Evolutionary conservation across 1,140 invertebrate species (phyloP), one percentile per base, ranked within the genome.

Genomic region (Scylla paramamosain): DNA sequence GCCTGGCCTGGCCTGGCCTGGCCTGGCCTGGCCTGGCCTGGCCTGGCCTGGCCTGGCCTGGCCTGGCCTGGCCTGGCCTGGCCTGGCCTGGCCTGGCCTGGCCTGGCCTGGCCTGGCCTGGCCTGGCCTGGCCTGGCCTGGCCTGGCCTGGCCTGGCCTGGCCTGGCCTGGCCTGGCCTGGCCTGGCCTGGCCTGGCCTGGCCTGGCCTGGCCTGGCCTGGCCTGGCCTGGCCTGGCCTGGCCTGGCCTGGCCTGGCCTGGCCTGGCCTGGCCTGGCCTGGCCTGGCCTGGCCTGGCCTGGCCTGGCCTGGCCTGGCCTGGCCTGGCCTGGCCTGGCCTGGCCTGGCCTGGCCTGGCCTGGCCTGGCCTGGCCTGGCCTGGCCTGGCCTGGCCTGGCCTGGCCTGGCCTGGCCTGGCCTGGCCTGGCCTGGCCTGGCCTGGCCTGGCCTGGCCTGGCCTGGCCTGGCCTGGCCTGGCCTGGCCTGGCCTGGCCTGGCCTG

Each of bases 1-100:
- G 46, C 93, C 67, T 91, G 45, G 94, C 29, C 96, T 95, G 96
- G 96, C 96, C 95, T 96, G 96, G 96, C 96, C 96, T 82, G 46
- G 87, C 31, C 83, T 84, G 83, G 31, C 31, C 83, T 96, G 96
- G 96, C 96, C 96, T 96, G 96, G 95, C 31, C 92, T 94, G 59
- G 93, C 48, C 82, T 29, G 39, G 93, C 95, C 96, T 94, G 95
- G 96, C 96, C 96, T 96, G 96, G 86, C 96, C 94, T 95, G 96
- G 93, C 46, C 86, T 91, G 94, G 25, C 48, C 92, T 96, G 96
- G 92, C 96, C 93, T 92, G 59, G 45, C 32, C 84, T 91, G 89
- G 89, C 89, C 89, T 91, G 93, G 95, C 89, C n/a, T 91, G 89
- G 89, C 32, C 32, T 93, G 96, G 93, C 95, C 83, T 94, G 25